These are phyloP conservation scores for Labia minor DNA, from an alignment of 2,888 invertebrate species.

Conservation along the genomic window DNA sequence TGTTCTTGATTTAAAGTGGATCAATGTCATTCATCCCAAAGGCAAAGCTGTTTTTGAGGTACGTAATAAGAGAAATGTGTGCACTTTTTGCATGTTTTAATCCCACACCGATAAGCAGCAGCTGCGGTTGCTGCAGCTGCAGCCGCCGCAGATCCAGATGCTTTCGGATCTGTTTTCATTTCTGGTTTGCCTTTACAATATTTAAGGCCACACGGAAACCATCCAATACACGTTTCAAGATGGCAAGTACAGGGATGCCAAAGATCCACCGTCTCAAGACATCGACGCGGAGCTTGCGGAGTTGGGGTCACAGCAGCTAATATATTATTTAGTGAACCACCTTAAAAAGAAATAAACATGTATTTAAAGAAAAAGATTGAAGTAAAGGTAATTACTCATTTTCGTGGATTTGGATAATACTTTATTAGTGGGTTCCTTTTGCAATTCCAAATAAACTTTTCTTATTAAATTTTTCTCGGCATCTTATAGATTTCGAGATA, in stretches of 20 bases:
- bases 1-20: background rate
- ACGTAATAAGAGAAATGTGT: conserved; percentile 79
- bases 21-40: conserved; percentile 61
- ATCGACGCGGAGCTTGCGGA: conserved; percentile 32
- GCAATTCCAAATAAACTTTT: too few species aligned
- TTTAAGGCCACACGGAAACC: conserved; percentile 93
- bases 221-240: conserved; percentile 79
- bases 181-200: conserved; percentile 79
- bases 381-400: too few species aligned
- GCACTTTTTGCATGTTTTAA: conserved; percentile 88
- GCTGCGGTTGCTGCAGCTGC: conserved; percentile 46
- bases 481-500: too few species aligned
- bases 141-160: conserved; percentile 31
- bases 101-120: conserved; percentile 78
- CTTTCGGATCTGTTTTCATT: conserved; percentile 31
- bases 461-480: too few species aligned
- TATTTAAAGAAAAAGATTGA: too few species aligned
- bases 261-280: conserved; percentile 55
- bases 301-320: conserved; percentile 28
- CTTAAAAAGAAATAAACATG: background rate
- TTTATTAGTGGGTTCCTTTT: too few species aligned
- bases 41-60: conserved; percentile 67
- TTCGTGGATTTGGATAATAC: too few species aligned
- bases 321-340: background rate
- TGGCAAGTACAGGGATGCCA: conserved; percentile 73